Percentiles rank a stretch among this genome's conserved stretches.
Evolutionary conservation across 2,797 vertebrate genomes (phyloP).

Genomic region (Carapus acus): DNA sequence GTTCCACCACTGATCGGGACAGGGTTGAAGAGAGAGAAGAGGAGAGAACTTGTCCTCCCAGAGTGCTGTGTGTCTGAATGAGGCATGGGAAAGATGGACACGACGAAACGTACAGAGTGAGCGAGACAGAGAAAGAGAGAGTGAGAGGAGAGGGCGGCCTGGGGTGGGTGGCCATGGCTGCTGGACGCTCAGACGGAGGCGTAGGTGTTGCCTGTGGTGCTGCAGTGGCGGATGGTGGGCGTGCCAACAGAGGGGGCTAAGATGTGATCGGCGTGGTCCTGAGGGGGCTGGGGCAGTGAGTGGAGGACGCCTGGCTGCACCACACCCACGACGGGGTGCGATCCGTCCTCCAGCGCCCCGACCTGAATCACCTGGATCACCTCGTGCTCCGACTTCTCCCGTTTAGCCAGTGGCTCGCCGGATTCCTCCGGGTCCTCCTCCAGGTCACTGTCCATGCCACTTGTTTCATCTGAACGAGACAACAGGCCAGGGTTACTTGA

Average conservation of each 20-base stretch:
- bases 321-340: conserved; percentile 75
- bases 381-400: conserved; percentile 83
- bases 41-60: no score
- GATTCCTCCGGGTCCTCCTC: conserved; percentile 69
- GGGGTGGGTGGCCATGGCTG: conserved; percentile 4
- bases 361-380: conserved; percentile 87
- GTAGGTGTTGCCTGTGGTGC: conserved; percentile 90
- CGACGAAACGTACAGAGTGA: conserved; percentile 47
- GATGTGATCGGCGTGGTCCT: conserved; percentile 83
- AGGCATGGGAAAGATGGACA: conserved; percentile 43
- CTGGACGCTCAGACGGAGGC: conserved; percentile 82
- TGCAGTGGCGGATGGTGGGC: conserved; percentile 95
- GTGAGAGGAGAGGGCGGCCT: not conserved
- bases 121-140: conserved; percentile 37
- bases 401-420: conserved; percentile 86
- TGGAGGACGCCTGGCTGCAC: conserved; percentile 87
- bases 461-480: conserved; percentile 78
- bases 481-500: no score
- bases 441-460: conserved; percentile 78
- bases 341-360: conserved; percentile 72
- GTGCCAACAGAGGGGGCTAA: conserved; percentile 74
- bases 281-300: conserved; percentile 76
- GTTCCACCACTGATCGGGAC: conserved; percentile 31
- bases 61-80: no score
- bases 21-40: conserved; percentile 38